Base-by-base conservation (phyloP, 1,140 invertebrate genomes). In the Panulirus ornatus region DNA sequence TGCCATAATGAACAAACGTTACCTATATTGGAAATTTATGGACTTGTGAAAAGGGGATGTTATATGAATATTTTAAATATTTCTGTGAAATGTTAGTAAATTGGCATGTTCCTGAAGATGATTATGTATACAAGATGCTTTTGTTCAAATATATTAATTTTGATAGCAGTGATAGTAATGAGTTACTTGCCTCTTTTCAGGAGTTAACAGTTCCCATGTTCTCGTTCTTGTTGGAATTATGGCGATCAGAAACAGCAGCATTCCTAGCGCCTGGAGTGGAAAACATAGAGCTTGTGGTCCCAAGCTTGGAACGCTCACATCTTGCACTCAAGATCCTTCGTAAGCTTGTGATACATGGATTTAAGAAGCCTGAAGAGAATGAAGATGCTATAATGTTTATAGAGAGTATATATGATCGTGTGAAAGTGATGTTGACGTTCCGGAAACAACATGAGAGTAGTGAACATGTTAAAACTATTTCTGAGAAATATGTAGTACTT, bases 301-400 rank as follows among this genome's bases (percentile, higher is more conserved):
- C 85, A 34, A 89, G 93, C 16, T 93, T 98, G 92, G 97, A 98
- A 92, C 97, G 97, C 92, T 97, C 97, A 11, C 94, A 97, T 6
- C 94, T 98, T 0, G 94, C 96, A 63, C 94, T 98, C 66, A 96
- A 96, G 93, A 97, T 98, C 92, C 93, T 99, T 71, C 95, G 97
- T 91, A 98, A 98, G 93, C 94, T 98, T 47, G 95, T 96, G 0
- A 95, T 97, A 11, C 96, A 96, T 94, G 98, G 98, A 1, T 96
- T 97, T 91, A 96, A 95, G 92, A 96, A 96, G 92, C 96, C 96
- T 16, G 95, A 97, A 82, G 95, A 97, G 93, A 96, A 95, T 93
- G 94, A 95, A 83, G 96, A 97, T 92, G 96, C 96, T 63, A 95
- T 96, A 93, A 94, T 95, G 0, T 98, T 99, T 93, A 93, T 98